phyloP scores from a whole-genome alignment of 2,888 invertebrate species.

The Anthophora plumipes region DNA sequence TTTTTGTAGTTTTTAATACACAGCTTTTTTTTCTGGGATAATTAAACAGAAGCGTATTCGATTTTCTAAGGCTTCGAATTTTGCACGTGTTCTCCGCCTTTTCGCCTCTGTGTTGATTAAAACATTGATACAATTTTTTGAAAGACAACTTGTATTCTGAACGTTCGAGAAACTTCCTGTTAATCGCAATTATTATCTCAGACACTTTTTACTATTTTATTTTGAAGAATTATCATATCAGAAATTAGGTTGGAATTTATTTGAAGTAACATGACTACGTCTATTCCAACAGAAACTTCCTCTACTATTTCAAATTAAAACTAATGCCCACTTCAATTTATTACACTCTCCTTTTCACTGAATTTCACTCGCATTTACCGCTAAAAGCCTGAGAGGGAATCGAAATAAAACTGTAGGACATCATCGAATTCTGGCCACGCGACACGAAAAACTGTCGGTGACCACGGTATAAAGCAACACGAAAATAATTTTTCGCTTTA shows the following conservation, averaged over 20 bases:
- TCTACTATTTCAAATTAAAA: neutral
- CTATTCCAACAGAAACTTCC: too few relatives aligned
- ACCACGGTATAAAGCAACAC: neutral
- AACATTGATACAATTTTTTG: too few relatives aligned
- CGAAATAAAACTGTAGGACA: neutral
- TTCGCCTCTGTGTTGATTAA: too few relatives aligned
- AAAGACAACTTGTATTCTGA: too few relatives aligned
- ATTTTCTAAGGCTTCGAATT: neutral
- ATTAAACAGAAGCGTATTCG: neutral
- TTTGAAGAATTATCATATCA: too few relatives aligned
- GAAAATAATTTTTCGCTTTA: slow-evolving; percentile 35
- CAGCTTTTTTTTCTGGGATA: neutral
- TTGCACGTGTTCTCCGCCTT: too few relatives aligned
- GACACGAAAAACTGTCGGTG: neutral
- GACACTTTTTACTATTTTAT: too few relatives aligned
- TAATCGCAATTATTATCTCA: too few relatives aligned
- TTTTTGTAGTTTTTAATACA: neutral
- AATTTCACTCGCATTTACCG: neutral
- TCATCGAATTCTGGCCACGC: neutral
- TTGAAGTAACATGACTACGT: too few relatives aligned
- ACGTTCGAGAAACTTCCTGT: too few relatives aligned
- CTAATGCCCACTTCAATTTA: neutral
- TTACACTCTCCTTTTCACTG: neutral
- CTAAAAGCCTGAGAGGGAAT: neutral
- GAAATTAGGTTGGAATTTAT: too few relatives aligned